Base-by-base conservation (phyloP, 2,888 invertebrate genomes). In the Dryadula phaetusa region DNA sequence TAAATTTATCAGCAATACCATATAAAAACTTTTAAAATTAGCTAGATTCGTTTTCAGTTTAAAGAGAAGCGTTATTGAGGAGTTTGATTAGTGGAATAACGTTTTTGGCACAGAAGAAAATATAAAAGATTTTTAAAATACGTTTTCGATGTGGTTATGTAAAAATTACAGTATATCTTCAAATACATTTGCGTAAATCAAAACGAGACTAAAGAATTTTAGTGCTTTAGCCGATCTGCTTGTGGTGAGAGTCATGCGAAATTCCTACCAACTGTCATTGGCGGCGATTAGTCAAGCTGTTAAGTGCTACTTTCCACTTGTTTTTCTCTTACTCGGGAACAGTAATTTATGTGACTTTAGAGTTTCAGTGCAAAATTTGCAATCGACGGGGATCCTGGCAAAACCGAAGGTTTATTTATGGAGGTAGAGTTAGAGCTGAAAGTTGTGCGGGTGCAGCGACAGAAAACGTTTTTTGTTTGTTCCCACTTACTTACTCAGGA, bases 371-470 rank as follows among this genome's bases (percentile, higher is more conserved):
- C 81, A 82, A 90, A 92, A 90, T 92, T 90, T 89, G 89, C 87
- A 90, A 92, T 92, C 88, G 90, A 80, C 86, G 82, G 80, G 82
- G 83, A 86, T 86, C 87, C 87, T 82, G 77, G 88, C 88, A 88
- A 91, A 92, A 91, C 92, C 90, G 87, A 92, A 90, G 89, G 90
- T 87, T 91, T 92, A 92, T 92, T 92, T 92, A 92, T 92, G 88
- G 87, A 81, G 79, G 78, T 81, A 79, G 83, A 90, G 88, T 86
- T 88, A 86, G 90, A 86, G 90, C 85, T 82, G 76, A 85, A 92
- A 90, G 86, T 90, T 91, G 73, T 84, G 84, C 81, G 84, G 86
- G 82, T 86, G 87, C 86, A 86, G 80, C 78, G 82, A 85, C 86
- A 86, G 81, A 78, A 82, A 85, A 81, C 82, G 82, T 87, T 88